Conservation (phyloP, 2,888 invertebrate genomes). For the Chouioia cunea region DNA sequence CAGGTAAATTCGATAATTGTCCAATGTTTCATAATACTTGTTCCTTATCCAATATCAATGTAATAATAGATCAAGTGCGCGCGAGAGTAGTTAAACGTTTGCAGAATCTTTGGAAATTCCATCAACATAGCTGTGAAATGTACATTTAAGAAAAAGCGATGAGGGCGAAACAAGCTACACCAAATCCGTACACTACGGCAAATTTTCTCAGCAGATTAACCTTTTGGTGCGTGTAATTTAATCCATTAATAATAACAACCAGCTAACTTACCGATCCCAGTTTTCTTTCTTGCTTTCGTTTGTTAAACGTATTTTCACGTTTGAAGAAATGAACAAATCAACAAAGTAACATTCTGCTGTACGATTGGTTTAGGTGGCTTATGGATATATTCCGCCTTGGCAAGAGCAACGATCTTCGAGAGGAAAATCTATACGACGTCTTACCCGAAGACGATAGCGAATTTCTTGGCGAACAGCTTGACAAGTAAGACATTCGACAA, state of each 20-base stretch:
- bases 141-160: background rate
- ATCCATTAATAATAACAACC: too few species aligned
- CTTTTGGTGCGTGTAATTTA: conserved; percentile 19
- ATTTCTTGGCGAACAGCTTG: conserved; percentile 3
- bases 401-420: background rate
- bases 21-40: too few species aligned
- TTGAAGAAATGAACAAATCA: too few species aligned
- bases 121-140: background rate
- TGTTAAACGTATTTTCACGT: too few species aligned
- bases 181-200: background rate
- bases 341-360: too few species aligned
- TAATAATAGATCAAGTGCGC: too few species aligned
- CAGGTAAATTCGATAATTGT: too few species aligned
- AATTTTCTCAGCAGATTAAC: conserved; percentile 10
- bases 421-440: background rate
- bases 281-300: background rate
- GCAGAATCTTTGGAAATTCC: too few species aligned
- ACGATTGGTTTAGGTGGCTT: conserved; percentile 19
- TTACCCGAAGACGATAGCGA: background rate
- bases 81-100: too few species aligned
- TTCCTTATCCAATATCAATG: too few species aligned
- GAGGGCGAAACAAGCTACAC: background rate
- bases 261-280: too few species aligned
- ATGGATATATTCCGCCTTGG: background rate
- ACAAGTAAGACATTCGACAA: conserved; percentile 5